Evolutionary conservation across 2,888 invertebrate species (phyloP).

Genomic region (Hirtodrosophila confusa): DNA sequence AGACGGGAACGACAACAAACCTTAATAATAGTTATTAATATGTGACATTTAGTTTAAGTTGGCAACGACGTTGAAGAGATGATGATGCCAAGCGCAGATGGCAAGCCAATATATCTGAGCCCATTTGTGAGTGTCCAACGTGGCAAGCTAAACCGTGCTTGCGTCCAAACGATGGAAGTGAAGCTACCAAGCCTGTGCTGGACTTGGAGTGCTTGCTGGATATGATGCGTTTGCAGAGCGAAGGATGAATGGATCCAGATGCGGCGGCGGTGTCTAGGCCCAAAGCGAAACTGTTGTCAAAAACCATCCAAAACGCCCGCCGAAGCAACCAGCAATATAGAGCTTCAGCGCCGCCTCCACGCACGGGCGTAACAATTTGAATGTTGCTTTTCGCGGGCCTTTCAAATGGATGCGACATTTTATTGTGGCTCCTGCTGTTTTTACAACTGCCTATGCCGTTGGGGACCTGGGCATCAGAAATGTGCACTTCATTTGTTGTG

Average conservation of each 20-base stretch:
- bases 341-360: conserved; percentile 42
- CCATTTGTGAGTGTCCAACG: conserved; percentile 85
- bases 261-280: conserved; percentile 14
- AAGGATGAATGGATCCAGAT: conserved; percentile 82
- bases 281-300: conserved; percentile 17
- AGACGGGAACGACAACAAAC: too few species aligned
- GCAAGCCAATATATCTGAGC: conserved; percentile 74
- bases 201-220: conserved; percentile 89
- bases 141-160: conserved; percentile 84
- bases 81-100: conserved; percentile 1
- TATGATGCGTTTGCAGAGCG: conserved; percentile 86
- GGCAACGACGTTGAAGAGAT: conserved; percentile 4
- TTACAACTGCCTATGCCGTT: too few species aligned
- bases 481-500: too few species aligned
- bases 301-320: conserved; percentile 21
- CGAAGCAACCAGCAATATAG: conserved; percentile 66
- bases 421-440: too few species aligned
- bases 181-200: conserved; percentile 71
- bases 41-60: conserved; percentile 1
- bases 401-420: too few species aligned
- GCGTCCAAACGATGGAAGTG: conserved; percentile 66
- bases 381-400: too few species aligned
- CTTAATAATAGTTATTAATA: too few species aligned
- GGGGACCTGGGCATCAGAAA: too few species aligned
- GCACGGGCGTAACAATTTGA: too few species aligned